Percentiles rank a stretch among this genome's conserved stretches.
These are phyloP conservation scores for Manis javanica DNA, from an alignment of 2,797 vertebrate species.

Conservation along the genomic window DNA sequence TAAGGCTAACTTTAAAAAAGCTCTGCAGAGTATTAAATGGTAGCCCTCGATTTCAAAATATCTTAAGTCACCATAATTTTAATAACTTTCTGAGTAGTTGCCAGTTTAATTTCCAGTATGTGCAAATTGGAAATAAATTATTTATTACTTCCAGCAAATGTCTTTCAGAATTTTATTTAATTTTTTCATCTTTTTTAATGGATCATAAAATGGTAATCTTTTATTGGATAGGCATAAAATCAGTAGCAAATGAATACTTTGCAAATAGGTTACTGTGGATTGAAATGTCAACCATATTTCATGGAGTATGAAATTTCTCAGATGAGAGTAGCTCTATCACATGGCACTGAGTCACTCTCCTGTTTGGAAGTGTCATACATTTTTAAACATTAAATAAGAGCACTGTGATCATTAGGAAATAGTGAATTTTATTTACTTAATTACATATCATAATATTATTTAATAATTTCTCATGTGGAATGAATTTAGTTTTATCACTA, in stretches of 20 bases:
- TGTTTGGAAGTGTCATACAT: slow-evolving; percentile 49
- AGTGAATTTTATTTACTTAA: slow-evolving; percentile 14
- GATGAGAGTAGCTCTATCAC: slow-evolving; percentile 60
- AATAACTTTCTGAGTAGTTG: slow-evolving; percentile 87
- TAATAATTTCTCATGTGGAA: slow-evolving; percentile 25
- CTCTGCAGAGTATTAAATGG: slow-evolving; percentile 70
- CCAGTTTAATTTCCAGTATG: slow-evolving; percentile 87
- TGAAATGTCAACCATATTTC: slow-evolving; percentile 86
- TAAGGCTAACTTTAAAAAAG: slow-evolving; percentile 58
- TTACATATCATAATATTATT: background rate
- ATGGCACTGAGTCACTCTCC: slow-evolving; percentile 16
- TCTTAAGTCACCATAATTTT: slow-evolving; percentile 84
- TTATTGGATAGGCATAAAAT: slow-evolving; percentile 84
- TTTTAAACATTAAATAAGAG: slow-evolving; percentile 21
- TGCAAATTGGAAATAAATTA: slow-evolving; percentile 88
- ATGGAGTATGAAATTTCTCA: slow-evolving; percentile 69
- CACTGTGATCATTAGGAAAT: background rate
- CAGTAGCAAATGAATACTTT: slow-evolving; percentile 86
- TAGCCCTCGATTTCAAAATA: slow-evolving; percentile 82
- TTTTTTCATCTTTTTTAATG: slow-evolving; percentile 87
- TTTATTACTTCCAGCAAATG: slow-evolving; percentile 88
- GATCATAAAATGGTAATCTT: slow-evolving; percentile 86
- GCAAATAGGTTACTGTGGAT: slow-evolving; percentile 82
- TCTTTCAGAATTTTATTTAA: slow-evolving; percentile 88
- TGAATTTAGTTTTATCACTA: slow-evolving; percentile 7